Evolutionary conservation across 2,113 vertebrate species (phyloP).

Genomic region (Petrocephalus microphthalmus): DNA sequence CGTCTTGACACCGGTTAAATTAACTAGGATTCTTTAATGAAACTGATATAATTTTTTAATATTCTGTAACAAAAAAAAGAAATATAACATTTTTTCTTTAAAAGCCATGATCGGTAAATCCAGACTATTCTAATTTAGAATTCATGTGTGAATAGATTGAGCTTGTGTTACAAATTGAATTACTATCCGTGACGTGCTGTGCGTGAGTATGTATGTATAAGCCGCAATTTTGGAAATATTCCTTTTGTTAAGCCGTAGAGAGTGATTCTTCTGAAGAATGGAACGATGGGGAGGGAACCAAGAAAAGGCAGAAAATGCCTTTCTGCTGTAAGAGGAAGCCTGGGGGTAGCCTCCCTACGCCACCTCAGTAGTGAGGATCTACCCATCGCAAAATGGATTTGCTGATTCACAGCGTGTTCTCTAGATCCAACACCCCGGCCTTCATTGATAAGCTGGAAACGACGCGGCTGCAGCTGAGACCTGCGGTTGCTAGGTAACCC

Average conservation of each 20-base stretch:
- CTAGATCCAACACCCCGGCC: not conserved
- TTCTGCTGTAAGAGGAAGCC: not conserved
- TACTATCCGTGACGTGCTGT: not conserved
- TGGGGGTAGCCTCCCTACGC: not conserved
- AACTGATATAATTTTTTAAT: not conserved
- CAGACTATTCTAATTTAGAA: not conserved
- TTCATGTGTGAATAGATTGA: not conserved
- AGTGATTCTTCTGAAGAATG: not conserved
- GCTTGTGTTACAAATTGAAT: not conserved
- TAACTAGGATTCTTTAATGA: not conserved
- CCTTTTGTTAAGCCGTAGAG: not conserved
- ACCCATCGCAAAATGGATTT: not conserved
- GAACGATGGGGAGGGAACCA: not conserved
- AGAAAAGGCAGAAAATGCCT: not conserved
- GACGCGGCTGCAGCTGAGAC: not conserved
- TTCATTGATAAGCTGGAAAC: conserved; percentile 4
- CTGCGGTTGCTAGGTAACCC: conserved; percentile 3
- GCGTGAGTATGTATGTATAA: not conserved
- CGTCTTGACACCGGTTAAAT: not conserved
- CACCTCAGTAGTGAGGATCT: not conserved
- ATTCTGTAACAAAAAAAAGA: not conserved
- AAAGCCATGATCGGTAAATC: not conserved
- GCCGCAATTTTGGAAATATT: not conserved
- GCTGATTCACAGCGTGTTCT: not conserved
- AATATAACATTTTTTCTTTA: not conserved